These are phyloP conservation scores for Trididemnum nubilum DNA, from an alignment of 23 tunicate species.

Conservation along the genomic window DNA sequence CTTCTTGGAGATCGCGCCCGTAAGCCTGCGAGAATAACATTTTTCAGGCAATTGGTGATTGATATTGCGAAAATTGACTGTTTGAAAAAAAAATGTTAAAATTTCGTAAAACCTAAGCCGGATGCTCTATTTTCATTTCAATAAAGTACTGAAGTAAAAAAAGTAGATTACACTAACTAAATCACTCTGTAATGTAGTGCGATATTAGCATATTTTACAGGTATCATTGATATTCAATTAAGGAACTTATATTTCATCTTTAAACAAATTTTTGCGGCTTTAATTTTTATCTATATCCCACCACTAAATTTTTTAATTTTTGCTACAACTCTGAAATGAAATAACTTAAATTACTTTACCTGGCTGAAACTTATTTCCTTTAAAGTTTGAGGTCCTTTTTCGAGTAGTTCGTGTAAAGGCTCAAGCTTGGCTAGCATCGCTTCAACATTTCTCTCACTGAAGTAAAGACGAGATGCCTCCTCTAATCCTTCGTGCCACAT, in stretches of 20 bases:
- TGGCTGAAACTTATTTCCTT: conserved; percentile 86
- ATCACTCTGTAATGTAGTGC: too few relatives aligned
- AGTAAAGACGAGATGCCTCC: conserved; percentile 88
- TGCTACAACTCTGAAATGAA: too few relatives aligned
- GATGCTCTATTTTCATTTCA: neutral
- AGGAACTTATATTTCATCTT: too few relatives aligned
- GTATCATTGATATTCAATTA: too few relatives aligned
- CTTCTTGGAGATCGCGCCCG: conserved; percentile 85
- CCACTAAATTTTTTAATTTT: too few relatives aligned
- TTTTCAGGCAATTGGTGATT: neutral
- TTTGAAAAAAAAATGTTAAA: neutral
- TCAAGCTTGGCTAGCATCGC: conserved; percentile 80
- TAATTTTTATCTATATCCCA: too few relatives aligned
- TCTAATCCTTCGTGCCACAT: conserved; percentile 98
- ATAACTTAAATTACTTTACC: too few relatives aligned
- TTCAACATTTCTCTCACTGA: conserved; percentile 74
- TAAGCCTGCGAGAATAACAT: conserved; percentile 70
- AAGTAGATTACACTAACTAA: too few relatives aligned
- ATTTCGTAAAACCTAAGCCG: neutral
- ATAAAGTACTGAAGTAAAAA: neutral
- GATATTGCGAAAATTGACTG: neutral
- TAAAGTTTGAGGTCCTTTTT: conserved; percentile 67
- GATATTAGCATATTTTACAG: too few relatives aligned
- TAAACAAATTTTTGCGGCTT: too few relatives aligned
- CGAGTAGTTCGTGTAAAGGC: conserved; percentile 73